Evolutionary conservation across 1,140 invertebrate species (phyloP).

Genomic region (Drosophila auraria): DNA sequence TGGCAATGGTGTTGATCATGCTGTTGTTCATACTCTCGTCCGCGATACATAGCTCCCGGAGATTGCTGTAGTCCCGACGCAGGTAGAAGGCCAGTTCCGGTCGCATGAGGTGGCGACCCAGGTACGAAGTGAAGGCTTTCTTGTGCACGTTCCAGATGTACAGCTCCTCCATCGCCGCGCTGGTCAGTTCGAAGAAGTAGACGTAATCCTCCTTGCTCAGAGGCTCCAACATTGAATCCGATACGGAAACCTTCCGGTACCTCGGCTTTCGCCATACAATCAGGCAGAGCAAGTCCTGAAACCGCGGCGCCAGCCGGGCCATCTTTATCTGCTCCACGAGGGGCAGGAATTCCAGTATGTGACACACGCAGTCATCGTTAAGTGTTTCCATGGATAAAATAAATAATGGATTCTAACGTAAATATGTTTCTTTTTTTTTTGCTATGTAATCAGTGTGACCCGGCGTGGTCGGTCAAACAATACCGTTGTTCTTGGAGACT

Average conservation of each 20-base stretch:
- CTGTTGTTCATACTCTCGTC: slow-evolving; percentile 68
- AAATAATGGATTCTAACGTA: neutral
- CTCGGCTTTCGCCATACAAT: slow-evolving; percentile 65
- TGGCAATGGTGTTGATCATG: slow-evolving; percentile 65
- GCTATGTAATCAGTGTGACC: slow-evolving; percentile 4
- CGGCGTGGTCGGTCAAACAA: neutral
- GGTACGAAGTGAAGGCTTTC: slow-evolving; percentile 66
- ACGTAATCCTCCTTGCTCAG: slow-evolving; percentile 68
- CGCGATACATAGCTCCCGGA: slow-evolving; percentile 61
- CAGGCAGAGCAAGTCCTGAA: slow-evolving; percentile 52
- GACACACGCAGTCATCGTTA: slow-evolving; percentile 74
- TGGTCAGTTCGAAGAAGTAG: slow-evolving; percentile 69
- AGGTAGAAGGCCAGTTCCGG: slow-evolving; percentile 74
- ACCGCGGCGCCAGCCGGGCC: slow-evolving; percentile 53
- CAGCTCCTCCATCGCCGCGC: slow-evolving; percentile 61
- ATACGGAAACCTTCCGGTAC: slow-evolving; percentile 60
- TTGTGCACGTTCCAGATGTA: slow-evolving; percentile 66
- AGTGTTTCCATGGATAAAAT: slow-evolving; percentile 50
- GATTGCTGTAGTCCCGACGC: slow-evolving; percentile 50
- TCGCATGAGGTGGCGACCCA: slow-evolving; percentile 64
- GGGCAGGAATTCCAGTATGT: slow-evolving; percentile 66
- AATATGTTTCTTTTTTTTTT: slow-evolving; percentile 14
- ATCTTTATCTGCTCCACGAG: slow-evolving; percentile 71
- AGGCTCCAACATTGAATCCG: slow-evolving; percentile 52
- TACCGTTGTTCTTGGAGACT: neutral